Evolutionary conservation across 2,888 invertebrate species (phyloP), one percentile per base, ranked within the genome.

Genomic region (Phlogophora meticulosa): DNA sequence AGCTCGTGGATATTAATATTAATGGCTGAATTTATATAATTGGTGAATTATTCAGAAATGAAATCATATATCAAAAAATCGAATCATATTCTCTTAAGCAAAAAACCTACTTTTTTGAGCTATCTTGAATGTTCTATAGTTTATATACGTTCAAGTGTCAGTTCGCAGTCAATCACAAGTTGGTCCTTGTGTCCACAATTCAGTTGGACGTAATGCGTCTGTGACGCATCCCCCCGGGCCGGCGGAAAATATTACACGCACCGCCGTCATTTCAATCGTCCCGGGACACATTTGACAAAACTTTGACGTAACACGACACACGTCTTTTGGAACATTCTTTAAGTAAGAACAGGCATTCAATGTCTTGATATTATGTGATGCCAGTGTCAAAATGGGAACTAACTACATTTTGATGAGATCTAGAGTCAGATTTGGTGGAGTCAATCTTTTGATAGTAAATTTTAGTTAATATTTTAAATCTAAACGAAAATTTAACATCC

Each of bases 261-360:
- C 86, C 82, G 82, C 85, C 87, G 87, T 88, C 88, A 86, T 90
- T 90, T 87, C 86, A 82, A 87, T 85, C 87, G 88, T 83, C 87
- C 74, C 84, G 89, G 88, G 88, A 87, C 83, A 87, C 85, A 88
- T 90, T 88, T 86, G 87, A 85, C 86, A 87, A 89, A 90, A 91
- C 87, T 90, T 91, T 88, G 86, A 88, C 85, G 82, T 71, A 73
- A 57, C 24, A 58, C 48, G 43, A 59, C 42, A 66, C 60, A 24
- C 59, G 61, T 63, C 59, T 46, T 75, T 71, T 52, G 38, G 63
- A 69, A 71, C 55, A 68, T 9, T 34, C 15, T 51, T 38, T 51
- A 28, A n/a, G 34, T 73, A 10, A 38, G 13, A 13, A 48, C 60
- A 63, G 9, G 40, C 13, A 22, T 55, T 48, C n/a, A 32, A 52